These are phyloP conservation scores for Romanogobio albipinnatus DNA, from an alignment of 2,113 vertebrate species.

Conservation along the genomic window DNA sequence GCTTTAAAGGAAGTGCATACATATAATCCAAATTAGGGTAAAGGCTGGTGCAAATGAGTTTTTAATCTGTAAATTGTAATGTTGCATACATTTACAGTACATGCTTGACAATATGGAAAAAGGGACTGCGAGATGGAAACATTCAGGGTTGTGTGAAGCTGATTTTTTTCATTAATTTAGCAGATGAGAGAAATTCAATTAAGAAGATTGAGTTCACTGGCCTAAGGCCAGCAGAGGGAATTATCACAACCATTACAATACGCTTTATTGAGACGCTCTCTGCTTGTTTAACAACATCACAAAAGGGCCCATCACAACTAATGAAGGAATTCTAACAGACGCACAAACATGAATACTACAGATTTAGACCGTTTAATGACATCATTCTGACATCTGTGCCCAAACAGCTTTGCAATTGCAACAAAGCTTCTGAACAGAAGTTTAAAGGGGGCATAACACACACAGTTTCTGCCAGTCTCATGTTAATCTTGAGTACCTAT, in stretches of 20 bases:
- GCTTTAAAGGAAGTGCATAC: background rate
- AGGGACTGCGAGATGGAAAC: background rate
- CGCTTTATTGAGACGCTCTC: slow-evolving; percentile 7
- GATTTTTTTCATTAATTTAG: slow-evolving; percentile 16
- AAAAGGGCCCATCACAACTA: background rate
- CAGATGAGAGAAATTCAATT: slow-evolving; percentile 19
- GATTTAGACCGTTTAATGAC: background rate
- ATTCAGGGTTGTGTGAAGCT: background rate
- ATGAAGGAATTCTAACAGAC: background rate
- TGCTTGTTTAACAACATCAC: background rate
- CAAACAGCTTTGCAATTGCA: background rate
- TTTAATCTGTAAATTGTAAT: too few species aligned
- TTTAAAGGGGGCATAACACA: background rate
- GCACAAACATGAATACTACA: background rate
- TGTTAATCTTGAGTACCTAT: too few species aligned
- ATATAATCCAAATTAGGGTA: background rate
- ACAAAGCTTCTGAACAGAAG: background rate
- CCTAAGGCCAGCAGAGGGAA: slow-evolving; percentile 4
- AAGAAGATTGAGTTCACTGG: slow-evolving; percentile 31
- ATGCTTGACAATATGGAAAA: background rate
- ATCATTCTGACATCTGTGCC: background rate
- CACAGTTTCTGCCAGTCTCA: too few species aligned
- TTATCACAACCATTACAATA: slow-evolving; percentile 28
- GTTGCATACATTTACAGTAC: background rate
- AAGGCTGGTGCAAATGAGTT: background rate